phyloP scores from a whole-genome alignment of 2,113 vertebrate genomes.

The Lonchura striata region DNA sequence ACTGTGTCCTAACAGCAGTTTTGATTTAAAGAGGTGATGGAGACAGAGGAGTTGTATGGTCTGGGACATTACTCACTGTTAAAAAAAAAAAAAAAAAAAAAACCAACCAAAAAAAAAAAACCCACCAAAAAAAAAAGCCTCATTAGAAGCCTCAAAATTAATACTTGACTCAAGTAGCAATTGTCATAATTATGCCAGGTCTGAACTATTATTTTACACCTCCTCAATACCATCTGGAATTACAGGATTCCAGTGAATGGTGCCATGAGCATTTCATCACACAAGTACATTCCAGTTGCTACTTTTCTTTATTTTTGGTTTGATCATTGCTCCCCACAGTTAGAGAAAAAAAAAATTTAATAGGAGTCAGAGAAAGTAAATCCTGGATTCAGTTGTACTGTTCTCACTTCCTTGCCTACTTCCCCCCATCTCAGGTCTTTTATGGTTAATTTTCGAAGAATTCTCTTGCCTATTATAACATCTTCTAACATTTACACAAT shows the following conservation, averaged over 20 bases:
- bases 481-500: neutral
- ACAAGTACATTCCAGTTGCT: neutral
- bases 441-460: neutral
- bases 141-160: neutral
- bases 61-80: constrained; percentile 21
- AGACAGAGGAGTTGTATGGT: constrained; percentile 35
- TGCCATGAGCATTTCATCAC: neutral
- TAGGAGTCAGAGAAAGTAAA: neutral
- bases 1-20: constrained; percentile 57
- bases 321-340: neutral
- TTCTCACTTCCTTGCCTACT: neutral
- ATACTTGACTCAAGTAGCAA: neutral
- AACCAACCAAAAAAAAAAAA: neutral
- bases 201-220: neutral
- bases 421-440: neutral
- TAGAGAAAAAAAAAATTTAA: neutral
- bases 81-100: neutral
- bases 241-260: neutral
- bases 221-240: neutral
- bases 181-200: neutral
- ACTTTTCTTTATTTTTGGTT: neutral
- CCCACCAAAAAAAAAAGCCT: neutral
- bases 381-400: neutral
- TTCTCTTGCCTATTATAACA: neutral
- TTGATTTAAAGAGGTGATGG: constrained; percentile 50